Conservation (phyloP, 2,888 invertebrate genomes). For the Plusia festucae region DNA sequence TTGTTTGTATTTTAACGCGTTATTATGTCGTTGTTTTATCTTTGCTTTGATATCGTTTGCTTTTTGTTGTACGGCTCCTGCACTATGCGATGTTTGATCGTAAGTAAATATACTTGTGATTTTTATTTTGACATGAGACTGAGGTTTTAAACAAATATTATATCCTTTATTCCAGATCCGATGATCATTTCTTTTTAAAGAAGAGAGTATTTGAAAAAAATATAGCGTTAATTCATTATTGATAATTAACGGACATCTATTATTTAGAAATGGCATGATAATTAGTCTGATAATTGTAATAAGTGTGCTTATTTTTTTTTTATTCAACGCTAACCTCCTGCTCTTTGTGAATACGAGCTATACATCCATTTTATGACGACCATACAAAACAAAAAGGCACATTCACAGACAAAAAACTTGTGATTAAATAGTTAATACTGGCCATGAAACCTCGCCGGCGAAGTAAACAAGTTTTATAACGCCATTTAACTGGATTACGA, state of each 20-base stretch:
- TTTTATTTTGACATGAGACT: constrained; percentile 13
- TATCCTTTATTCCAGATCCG: no score
- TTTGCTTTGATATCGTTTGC: constrained; percentile 32
- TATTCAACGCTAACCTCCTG: background rate
- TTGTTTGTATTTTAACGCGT: constrained; percentile 69
- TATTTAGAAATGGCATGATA: no score
- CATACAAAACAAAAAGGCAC: constrained; percentile 28
- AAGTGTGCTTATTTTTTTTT: background rate
- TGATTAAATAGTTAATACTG: constrained; percentile 43
- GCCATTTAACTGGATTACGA: constrained; percentile 48
- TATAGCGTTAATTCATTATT: no score
- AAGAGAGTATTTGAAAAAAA: no score
- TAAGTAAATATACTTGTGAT: constrained; percentile 22
- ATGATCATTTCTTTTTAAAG: no score
- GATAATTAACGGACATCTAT: no score
- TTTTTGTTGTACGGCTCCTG: constrained; percentile 35
- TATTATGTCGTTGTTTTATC: constrained; percentile 62
- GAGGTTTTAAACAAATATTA: no score
- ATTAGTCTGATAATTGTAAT: no score
- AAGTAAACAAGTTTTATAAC: constrained; percentile 57
- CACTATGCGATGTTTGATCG: constrained; percentile 31
- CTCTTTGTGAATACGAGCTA: background rate
- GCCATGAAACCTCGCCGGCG: constrained; percentile 32
- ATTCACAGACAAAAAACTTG: constrained; percentile 27
- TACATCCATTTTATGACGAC: constrained; percentile 1